These are phyloP conservation scores for Pavo muticus DNA, from an alignment of 2,113 vertebrate species.

Conservation along the genomic window DNA sequence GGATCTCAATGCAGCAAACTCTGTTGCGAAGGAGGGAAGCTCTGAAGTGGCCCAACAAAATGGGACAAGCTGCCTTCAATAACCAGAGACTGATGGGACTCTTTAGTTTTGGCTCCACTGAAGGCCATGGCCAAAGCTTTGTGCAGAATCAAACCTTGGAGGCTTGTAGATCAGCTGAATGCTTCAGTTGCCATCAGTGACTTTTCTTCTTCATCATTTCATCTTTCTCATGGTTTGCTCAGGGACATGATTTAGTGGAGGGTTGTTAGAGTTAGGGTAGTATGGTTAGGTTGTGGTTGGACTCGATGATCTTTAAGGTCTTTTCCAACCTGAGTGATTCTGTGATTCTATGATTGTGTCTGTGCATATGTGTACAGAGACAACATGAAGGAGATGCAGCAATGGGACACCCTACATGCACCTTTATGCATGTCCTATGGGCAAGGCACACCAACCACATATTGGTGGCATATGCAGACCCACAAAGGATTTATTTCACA, in stretches of 20 bases:
- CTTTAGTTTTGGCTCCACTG: neutral
- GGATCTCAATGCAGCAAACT: neutral
- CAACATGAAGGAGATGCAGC: fast-evolving
- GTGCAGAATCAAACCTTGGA: neutral
- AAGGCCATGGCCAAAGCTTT: neutral
- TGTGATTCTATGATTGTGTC: neutral
- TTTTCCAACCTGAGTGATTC: too few species aligned
- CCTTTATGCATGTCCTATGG: fast-evolving
- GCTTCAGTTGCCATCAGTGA: neutral
- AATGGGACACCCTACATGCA: fast-evolving
- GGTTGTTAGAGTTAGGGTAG: too few species aligned
- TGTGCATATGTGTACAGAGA: fast-evolving
- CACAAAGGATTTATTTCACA: neutral
- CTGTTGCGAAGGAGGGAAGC: neutral
- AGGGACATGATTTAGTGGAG: too few species aligned
- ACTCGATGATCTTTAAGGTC: too few species aligned
- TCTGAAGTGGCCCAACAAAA: neutral
- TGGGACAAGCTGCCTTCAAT: neutral
- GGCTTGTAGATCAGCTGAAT: neutral
- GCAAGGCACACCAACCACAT: neutral
- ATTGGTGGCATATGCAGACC: fast-evolving
- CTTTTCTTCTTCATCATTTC: neutral
- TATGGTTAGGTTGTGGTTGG: too few species aligned
- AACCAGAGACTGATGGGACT: neutral
- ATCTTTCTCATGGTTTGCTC: too few species aligned